Conservation (phyloP, 1,140 invertebrate genomes). For the Ooceraea biroi region DNA sequence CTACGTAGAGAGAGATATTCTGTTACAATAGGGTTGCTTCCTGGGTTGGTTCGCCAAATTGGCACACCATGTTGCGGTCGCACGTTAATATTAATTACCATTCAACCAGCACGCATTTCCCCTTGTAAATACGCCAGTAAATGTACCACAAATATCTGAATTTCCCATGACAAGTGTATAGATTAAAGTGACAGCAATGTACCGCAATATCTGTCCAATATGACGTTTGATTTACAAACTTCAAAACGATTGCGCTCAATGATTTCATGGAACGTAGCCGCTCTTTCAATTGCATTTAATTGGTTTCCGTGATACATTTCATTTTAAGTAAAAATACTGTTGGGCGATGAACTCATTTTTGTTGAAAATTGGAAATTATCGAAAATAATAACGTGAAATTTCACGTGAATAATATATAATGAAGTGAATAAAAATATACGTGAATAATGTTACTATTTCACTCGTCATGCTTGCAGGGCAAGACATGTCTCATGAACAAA, state of each 20-base stretch:
- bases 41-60: slow-evolving; percentile 50
- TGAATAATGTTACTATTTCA: background rate
- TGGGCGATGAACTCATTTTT: background rate
- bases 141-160: slow-evolving; percentile 60
- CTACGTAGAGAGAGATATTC: slow-evolving; percentile 12
- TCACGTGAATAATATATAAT: too few species aligned
- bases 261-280: background rate
- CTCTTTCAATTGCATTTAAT: background rate
- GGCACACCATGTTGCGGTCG: slow-evolving; percentile 57
- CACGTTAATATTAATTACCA: slow-evolving; percentile 73
- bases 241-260: background rate
- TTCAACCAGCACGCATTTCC: slow-evolving; percentile 68
- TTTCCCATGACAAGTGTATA: slow-evolving; percentile 62
- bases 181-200: slow-evolving; percentile 40
- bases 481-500: background rate
- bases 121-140: slow-evolving; percentile 64
- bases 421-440: background rate
- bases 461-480: background rate
- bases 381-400: too few species aligned
- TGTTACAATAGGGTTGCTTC: slow-evolving; percentile 49
- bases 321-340: background rate
- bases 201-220: slow-evolving; percentile 5
- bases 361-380: background rate
- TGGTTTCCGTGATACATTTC: background rate
- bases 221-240: slow-evolving; percentile 20